Conservation (phyloP, 2,113 vertebrate species). For the Arizona elegans region DNA sequence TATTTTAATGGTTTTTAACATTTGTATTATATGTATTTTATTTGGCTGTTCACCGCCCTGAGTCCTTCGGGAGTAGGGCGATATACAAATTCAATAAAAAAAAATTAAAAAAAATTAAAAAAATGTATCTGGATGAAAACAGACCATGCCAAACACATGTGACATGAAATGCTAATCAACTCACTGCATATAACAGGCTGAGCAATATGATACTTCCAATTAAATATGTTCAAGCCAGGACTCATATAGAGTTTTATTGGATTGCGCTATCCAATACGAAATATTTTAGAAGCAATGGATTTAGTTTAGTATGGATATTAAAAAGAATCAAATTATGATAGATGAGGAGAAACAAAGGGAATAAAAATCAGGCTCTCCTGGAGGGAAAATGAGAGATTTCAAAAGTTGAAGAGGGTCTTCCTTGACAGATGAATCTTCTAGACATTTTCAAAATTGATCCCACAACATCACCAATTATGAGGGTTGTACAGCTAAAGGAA, state of each 20-base stretch:
- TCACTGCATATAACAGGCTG: background rate
- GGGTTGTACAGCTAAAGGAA: background rate
- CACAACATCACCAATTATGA: background rate
- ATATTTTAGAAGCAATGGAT: background rate
- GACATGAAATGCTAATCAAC: background rate
- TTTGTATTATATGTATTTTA: too few species aligned
- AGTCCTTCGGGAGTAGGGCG: too few species aligned
- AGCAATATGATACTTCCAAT: constrained; percentile 8
- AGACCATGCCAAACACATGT: background rate
- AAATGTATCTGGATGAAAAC: background rate
- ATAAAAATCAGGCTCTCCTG: background rate
- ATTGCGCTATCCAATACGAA: background rate
- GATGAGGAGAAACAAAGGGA: background rate
- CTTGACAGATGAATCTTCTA: background rate
- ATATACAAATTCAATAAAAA: too few species aligned
- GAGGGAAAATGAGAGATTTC: too few species aligned
- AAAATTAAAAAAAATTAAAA: too few species aligned
- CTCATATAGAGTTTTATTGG: background rate
- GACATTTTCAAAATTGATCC: background rate
- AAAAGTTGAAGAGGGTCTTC: too few species aligned
- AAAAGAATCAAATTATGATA: background rate
- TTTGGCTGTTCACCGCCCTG: too few species aligned
- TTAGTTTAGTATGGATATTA: background rate
- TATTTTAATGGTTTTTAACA: too few species aligned
- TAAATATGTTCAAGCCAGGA: background rate